Evolutionary conservation across 2,113 vertebrate species (phyloP), one percentile per base, ranked within the genome.

Genomic region (Lota lota): DNA sequence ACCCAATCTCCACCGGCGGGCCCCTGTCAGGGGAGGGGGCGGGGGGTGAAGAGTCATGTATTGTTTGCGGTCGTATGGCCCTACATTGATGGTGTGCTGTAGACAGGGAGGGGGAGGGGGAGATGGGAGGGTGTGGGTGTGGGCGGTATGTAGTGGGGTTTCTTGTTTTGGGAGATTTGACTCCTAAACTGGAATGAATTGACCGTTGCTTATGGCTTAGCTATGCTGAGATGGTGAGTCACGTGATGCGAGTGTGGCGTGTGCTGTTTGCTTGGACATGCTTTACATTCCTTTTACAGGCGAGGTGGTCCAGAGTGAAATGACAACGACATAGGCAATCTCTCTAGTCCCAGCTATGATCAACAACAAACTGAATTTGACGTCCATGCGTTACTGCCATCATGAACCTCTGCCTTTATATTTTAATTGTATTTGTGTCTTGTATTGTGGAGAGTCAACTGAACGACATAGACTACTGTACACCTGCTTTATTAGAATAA

Each of bases 151-250:
- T 75, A 77, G 76, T 83, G 80, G 68, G 68, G 67, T 24, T 64
- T 78, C 76, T 82, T 82, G 83, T 88, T 81, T 83, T 79, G 85
- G 85, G 79, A 84, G 86, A 85, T 85, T 86, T 84, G 70, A 66
- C 71, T 75, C 85, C 77, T 80, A 69, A 66, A 67, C 70, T 58
- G 68, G 75, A 73, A 85, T 79, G 80, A 82, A 87, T 86, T 67
- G 85, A 79, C 79, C 3, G 74, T 5, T 4, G 62, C 36, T 64
- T 19, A 36, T 80, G 87, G 82, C 75, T 69, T 63, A 80, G 78
- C 72, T 82, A 72, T 72, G 77, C 79, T 73, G 70, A 69, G 22
- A 78, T 80, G n/a, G 22, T 21, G 14, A 5, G 60, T 20, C 77
- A 58, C 36, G 36, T 40, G 69, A 87, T 82, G 82, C 77, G 73